A percentile compares a stretch with the other conserved stretches of the same genome.
phyloP scores from a whole-genome alignment of 2,888 invertebrate species.

The Lymantria dispar region DNA sequence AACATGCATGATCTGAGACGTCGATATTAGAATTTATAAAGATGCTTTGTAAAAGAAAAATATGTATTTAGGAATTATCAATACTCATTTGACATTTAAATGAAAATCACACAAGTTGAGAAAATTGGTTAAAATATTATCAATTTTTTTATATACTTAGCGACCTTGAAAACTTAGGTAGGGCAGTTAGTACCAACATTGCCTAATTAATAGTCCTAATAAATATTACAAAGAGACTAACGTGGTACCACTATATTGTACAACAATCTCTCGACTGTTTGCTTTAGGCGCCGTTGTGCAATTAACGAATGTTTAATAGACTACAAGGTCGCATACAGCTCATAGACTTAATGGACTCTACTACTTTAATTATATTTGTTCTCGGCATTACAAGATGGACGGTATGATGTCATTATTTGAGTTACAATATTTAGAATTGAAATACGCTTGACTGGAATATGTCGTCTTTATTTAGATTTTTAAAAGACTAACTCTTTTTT shows the following conservation, averaged over 20 bases:
- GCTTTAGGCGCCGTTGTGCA: slow-evolving; percentile 28
- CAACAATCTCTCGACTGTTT: slow-evolving; percentile 18
- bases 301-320: slow-evolving; percentile 32
- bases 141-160: too few species aligned
- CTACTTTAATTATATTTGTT: slow-evolving; percentile 36
- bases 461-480: too few species aligned
- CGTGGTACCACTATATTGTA: slow-evolving; percentile 1
- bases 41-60: too few species aligned
- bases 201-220: background rate
- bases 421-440: slow-evolving; percentile 6
- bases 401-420: slow-evolving; percentile 20
- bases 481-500: too few species aligned
- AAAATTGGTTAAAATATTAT: too few species aligned
- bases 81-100: too few species aligned
- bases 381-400: slow-evolving; percentile 23
- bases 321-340: slow-evolving; percentile 35
- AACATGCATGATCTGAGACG: too few species aligned
- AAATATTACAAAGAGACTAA: background rate
- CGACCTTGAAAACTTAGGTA: too few species aligned
- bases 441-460: background rate
- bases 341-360: slow-evolving; percentile 29
- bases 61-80: too few species aligned
- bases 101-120: too few species aligned
- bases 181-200: background rate
- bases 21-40: too few species aligned